These are phyloP conservation scores for Thecophora atra DNA, from an alignment of 2,888 invertebrate species.

Conservation along the genomic window DNA sequence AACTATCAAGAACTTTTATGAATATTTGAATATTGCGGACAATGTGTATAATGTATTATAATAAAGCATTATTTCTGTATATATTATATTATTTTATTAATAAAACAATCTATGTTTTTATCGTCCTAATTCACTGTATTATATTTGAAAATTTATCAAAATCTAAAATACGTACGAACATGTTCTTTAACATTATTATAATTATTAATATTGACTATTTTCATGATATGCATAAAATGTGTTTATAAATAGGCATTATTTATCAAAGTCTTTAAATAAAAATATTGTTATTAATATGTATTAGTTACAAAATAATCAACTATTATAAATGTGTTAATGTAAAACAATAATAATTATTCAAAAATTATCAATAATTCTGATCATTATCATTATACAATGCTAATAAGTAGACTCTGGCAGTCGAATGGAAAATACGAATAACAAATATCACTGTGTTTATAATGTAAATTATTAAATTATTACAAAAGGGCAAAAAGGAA, in stretches of 20 bases:
- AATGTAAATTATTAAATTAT: conserved; percentile 19
- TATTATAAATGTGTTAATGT: neutral
- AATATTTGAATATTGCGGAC: neutral
- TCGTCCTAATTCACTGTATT: neutral
- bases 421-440: neutral
- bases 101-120: neutral
- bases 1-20: neutral
- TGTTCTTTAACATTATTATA: neutral
- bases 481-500: neutral
- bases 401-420: neutral
- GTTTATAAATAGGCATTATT: neutral
- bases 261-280: neutral
- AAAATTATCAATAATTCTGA: conserved; percentile 1
- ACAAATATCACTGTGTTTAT: conserved; percentile 21
- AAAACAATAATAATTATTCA: neutral
- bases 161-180: neutral
- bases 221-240: neutral
- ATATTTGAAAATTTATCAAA: neutral
- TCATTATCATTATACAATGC: neutral
- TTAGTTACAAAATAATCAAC: conserved; percentile 12
- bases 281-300: conserved; percentile 8
- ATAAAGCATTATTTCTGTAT: neutral
- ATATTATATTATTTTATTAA: neutral
- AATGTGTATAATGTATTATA: neutral
- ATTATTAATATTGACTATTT: conserved; percentile 5